phyloP scores from a whole-genome alignment of 64 coral and sea anemone genomes.

The Pachyseris speciosa region DNA sequence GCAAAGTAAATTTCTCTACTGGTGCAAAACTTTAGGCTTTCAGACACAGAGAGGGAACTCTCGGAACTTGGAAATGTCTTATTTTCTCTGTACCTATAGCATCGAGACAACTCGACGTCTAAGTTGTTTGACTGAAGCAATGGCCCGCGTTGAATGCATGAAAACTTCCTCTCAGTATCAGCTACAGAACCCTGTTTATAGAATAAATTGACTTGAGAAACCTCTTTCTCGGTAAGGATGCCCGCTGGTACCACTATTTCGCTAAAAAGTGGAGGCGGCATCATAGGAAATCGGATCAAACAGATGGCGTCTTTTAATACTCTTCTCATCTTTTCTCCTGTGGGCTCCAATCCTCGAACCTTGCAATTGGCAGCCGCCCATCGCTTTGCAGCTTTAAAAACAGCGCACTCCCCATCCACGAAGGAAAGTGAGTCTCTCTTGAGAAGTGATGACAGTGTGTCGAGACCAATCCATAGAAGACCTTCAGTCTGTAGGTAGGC shows the following conservation, averaged over 20 bases:
- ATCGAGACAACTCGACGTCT: not conserved
- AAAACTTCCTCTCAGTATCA: not conserved
- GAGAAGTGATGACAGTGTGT: conserved; percentile 13
- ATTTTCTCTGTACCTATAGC: conserved; percentile 40
- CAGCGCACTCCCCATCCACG: conserved; percentile 28
- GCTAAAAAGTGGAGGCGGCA: not conserved
- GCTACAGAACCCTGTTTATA: not conserved
- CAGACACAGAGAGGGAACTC: not conserved
- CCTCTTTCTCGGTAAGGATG: conserved; percentile 20
- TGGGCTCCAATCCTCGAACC: not conserved
- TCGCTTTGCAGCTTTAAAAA: conserved; percentile 19
- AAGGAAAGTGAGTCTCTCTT: conserved; percentile 20
- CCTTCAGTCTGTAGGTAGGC: conserved; percentile 25
- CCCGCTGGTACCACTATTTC: conserved; percentile 16
- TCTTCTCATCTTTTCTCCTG: not conserved
- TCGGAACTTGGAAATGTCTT: conserved; percentile 17
- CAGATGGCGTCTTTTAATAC: not conserved
- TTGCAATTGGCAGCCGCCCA: conserved; percentile 40
- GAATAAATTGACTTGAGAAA: conserved; percentile 28
- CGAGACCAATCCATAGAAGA: conserved; percentile 13
- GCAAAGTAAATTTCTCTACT: conserved; percentile 28
- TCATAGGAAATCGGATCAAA: conserved; percentile 34
- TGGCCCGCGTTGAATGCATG: conserved; percentile 9
- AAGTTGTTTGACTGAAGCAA: not conserved
- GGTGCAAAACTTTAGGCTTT: conserved; percentile 9